Evolutionary conservation across 2,888 invertebrate species (phyloP).

Genomic region (Myopa tessellatipennis): DNA sequence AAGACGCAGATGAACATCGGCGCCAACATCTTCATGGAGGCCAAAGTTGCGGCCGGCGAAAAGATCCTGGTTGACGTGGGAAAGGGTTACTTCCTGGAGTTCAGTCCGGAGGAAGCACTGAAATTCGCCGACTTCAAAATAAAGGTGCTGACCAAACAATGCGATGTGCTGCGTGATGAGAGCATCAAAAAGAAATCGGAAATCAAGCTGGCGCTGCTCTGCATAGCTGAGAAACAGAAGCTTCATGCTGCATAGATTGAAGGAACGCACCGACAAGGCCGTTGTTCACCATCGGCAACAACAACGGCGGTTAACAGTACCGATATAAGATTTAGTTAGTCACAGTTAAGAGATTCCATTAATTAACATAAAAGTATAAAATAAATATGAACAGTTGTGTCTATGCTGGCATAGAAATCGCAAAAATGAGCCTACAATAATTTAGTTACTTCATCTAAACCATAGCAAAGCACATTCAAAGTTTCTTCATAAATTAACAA

Average conservation of each 20-base stretch:
- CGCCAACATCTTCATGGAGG: conserved; percentile 84
- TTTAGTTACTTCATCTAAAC: too few species aligned
- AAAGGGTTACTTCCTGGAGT: conserved; percentile 80
- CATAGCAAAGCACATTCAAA: too few species aligned
- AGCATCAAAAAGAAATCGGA: conserved; percentile 80
- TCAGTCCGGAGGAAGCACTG: conserved; percentile 78
- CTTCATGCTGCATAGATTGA: conserved; percentile 36
- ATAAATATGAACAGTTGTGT: too few species aligned
- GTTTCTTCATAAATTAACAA: too few species aligned
- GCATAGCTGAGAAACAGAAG: conserved; percentile 73
- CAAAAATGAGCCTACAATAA: too few species aligned
- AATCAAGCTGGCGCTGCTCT: conserved; percentile 81
- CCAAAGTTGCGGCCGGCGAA: conserved; percentile 74
- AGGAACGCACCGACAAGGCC: too few species aligned
- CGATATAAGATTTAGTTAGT: too few species aligned
- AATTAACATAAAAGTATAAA: too few species aligned
- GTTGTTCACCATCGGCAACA: too few species aligned
- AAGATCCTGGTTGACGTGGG: conserved; percentile 80
- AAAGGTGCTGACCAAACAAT: conserved; percentile 74
- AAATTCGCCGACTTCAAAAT: conserved; percentile 78
- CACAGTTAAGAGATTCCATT: too few species aligned
- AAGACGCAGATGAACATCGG: conserved; percentile 84
- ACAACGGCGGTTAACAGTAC: too few species aligned
- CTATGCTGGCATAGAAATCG: too few species aligned
- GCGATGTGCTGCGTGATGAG: conserved; percentile 74